Conservation (phyloP, 2,113 vertebrate species). For the Oncorhynchus keta region DNA sequence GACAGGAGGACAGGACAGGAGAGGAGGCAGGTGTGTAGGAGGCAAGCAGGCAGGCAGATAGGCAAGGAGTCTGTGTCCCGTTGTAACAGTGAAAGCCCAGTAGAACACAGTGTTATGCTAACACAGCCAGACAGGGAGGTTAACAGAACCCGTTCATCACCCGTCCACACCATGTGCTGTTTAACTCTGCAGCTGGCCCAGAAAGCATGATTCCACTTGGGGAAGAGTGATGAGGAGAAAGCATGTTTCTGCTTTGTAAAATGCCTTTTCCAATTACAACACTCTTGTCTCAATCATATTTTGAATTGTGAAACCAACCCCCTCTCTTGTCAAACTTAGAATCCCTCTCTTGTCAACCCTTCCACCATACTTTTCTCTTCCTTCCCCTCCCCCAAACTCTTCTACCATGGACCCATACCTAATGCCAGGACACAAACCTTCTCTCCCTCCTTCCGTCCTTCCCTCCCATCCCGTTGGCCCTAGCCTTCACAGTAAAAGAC, state of each 20-base stretch:
- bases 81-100: constrained; percentile 28
- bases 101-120: constrained; percentile 11
- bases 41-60: background rate
- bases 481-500: constrained; percentile 48
- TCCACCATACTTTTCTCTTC: background rate
- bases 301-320: background rate
- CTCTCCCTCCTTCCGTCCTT: constrained; percentile 9
- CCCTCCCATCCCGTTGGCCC: constrained; percentile 11
- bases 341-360: background rate
- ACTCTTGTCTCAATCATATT: background rate
- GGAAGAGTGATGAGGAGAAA: constrained; percentile 50
- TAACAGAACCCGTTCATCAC: constrained; percentile 54
- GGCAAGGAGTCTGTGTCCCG: constrained; percentile 15
- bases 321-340: background rate
- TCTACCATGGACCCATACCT: background rate
- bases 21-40: background rate
- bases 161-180: constrained; percentile 12
- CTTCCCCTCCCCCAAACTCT: background rate
- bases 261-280: constrained; percentile 25
- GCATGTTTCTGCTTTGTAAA: constrained; percentile 41
- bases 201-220: constrained; percentile 38
- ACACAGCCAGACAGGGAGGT: constrained; percentile 31
- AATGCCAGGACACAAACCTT: constrained; percentile 17
- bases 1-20: background rate
- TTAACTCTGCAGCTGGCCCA: constrained; percentile 19